Conservation (phyloP, 2,113 vertebrate species). For the Heterotilapia buettikoferi region DNA sequence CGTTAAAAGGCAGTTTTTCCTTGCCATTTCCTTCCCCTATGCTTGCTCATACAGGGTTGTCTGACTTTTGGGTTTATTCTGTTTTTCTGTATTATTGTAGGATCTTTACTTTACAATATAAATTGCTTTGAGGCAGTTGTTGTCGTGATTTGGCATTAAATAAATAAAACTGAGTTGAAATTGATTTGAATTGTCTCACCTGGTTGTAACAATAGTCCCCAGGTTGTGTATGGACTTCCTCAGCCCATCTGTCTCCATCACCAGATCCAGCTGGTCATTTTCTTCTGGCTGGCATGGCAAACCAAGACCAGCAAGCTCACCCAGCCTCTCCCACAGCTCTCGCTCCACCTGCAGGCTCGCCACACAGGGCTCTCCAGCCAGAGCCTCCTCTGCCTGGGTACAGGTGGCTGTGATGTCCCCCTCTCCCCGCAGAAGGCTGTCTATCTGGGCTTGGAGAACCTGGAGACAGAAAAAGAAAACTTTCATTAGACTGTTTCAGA, state of each 20-base stretch:
- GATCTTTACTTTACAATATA: neutral
- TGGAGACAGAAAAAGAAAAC: constrained; percentile 17
- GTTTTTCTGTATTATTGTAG: fast-evolving
- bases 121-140: neutral
- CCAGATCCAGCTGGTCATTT: constrained; percentile 91
- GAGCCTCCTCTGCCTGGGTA: constrained; percentile 80
- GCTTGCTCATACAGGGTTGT: fast-evolving
- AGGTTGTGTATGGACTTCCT: constrained; percentile 97
- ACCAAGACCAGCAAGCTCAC: constrained; percentile 76
- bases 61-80: neutral
- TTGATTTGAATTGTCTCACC: neutral
- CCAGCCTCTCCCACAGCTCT: constrained; percentile 83
- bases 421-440: constrained; percentile 82
- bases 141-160: neutral
- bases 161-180: neutral
- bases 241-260: constrained; percentile 90
- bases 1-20: fast-evolving
- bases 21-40: neutral
- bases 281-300: constrained; percentile 87
- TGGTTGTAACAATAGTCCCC: constrained; percentile 90
- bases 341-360: constrained; percentile 82
- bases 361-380: constrained; percentile 81
- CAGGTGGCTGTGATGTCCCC: constrained; percentile 82
- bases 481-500: neutral
- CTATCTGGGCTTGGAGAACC: constrained; percentile 92